A percentile compares a stretch with the other conserved stretches of the same genome.
These are phyloP conservation scores for Gastrophryne carolinensis DNA, from an alignment of 2,797 vertebrate genomes.

Conservation along the genomic window DNA sequence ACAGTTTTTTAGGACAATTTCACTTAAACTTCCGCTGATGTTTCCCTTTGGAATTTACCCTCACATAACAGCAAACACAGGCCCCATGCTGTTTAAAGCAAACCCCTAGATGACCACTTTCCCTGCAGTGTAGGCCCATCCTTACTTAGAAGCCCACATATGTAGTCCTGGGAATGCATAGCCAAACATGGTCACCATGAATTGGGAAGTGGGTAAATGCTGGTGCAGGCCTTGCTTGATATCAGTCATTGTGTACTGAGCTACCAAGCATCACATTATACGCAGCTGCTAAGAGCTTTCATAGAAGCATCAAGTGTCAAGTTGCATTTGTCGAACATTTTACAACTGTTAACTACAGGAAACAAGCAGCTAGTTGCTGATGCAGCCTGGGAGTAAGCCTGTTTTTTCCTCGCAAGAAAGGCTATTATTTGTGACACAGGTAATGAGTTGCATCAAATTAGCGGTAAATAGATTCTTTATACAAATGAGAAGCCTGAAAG, in stretches of 20 bases:
- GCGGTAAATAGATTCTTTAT: slow-evolving; percentile 35
- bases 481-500: slow-evolving; percentile 23
- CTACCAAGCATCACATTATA: background rate
- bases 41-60: too few relatives aligned
- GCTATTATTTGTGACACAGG: slow-evolving; percentile 43
- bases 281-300: background rate
- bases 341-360: slow-evolving; percentile 5
- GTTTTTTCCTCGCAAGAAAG: slow-evolving; percentile 17
- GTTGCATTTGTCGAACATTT: background rate
- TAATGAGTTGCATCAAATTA: slow-evolving; percentile 49
- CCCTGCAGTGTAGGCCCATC: too few relatives aligned
- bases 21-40: too few relatives aligned
- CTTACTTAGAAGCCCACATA: too few relatives aligned
- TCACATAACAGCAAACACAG: too few relatives aligned
- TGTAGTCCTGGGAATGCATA: too few relatives aligned
- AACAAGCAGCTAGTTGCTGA: slow-evolving; percentile 25
- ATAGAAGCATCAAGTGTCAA: background rate
- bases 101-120: too few relatives aligned
- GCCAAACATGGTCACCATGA: background rate
- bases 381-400: slow-evolving; percentile 2
- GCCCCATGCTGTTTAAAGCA: too few relatives aligned
- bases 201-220: background rate
- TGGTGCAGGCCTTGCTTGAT: background rate
- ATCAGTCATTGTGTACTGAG: background rate
- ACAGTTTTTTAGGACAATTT: too few relatives aligned